A percentile compares a stretch with the other conserved stretches of the same genome.
Conservation (phyloP, 2,113 vertebrate genomes). For the Halichoerus grypus region DNA sequence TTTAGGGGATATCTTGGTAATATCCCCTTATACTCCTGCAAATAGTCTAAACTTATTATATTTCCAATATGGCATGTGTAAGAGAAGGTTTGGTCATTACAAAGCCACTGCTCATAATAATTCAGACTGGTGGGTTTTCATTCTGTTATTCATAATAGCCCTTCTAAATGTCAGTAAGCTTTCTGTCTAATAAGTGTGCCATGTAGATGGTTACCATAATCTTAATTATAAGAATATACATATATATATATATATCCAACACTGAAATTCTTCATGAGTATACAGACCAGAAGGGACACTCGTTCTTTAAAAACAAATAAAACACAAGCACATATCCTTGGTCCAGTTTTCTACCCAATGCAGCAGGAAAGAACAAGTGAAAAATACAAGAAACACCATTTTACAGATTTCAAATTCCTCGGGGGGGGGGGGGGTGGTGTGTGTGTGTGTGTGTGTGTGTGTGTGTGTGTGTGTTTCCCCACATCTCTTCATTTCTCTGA, state of each 20-base stretch:
- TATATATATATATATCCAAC: neutral
- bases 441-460: neutral
- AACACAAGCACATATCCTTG: neutral
- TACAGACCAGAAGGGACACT: neutral
- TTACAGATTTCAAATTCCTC: neutral
- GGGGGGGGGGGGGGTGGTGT: no score
- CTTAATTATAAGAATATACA: constrained; percentile 17
- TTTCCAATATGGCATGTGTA: neutral
- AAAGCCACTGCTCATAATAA: neutral
- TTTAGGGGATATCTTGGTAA: neutral
- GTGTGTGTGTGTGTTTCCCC: rapidly evolving
- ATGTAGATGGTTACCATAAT: constrained; percentile 18
- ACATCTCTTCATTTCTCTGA: neutral
- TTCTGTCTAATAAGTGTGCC: constrained; percentile 41
- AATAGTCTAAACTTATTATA: neutral
- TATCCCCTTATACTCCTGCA: neutral
- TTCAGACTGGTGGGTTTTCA: neutral
- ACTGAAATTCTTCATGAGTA: neutral
- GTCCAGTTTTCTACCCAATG: constrained; percentile 16
- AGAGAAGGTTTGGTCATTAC: neutral
- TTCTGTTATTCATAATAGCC: constrained; percentile 43
- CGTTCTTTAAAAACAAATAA: neutral
- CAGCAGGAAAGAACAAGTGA: neutral
- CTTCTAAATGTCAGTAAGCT: constrained; percentile 48
- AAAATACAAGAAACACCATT: neutral